Base-by-base conservation (phyloP, 2,797 vertebrate genomes). In the Helostoma temminkii region DNA sequence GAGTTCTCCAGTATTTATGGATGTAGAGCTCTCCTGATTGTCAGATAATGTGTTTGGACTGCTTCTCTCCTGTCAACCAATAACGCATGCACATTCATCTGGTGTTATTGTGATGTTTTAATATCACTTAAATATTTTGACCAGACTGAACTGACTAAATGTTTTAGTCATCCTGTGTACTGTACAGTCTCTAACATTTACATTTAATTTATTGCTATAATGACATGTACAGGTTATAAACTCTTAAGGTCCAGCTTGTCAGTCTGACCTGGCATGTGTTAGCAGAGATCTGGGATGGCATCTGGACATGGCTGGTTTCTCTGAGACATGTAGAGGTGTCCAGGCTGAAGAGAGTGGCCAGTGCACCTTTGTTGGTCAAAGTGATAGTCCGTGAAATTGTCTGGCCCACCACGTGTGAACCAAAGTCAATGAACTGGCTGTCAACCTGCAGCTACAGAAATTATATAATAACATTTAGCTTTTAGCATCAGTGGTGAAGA, bases 331-430 rank as follows among this genome's bases (percentile, higher is more conserved):
- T 58, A 24, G 91, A 85, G 0, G 55, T 78, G 52, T 90, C 88
- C 77, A 98, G 73, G 73, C 15, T 83, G 90, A 97, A 98, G 36
- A 1, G 39, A 0, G 95, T 94, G 85, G 94, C 95, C 88, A 96
- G 65, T 48, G 96, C 96, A 18, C 98, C 98, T 5, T 66, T 78
- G 85, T 98, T 99, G 82, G 91, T 96, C 93, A 99, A 85, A 26
- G 83, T 96, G 93, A 98, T 83, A 67, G 83, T 74, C 88, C 71
- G 93, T 85, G 94, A 94, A 79, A 96, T 84, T 32, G 90, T 95
- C 85, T 98, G 94, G 46, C 97, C 97, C 64, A 98, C 94, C 67
- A 96, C 90, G 9, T 95, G 94, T 66, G 92, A 93, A 58, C 97
- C 96, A 10, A 98, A 98, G 86, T 96, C 94, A 66, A 98, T 76